Conservation (phyloP, 2,797 vertebrate genomes). For the Arvicola amphibius region DNA sequence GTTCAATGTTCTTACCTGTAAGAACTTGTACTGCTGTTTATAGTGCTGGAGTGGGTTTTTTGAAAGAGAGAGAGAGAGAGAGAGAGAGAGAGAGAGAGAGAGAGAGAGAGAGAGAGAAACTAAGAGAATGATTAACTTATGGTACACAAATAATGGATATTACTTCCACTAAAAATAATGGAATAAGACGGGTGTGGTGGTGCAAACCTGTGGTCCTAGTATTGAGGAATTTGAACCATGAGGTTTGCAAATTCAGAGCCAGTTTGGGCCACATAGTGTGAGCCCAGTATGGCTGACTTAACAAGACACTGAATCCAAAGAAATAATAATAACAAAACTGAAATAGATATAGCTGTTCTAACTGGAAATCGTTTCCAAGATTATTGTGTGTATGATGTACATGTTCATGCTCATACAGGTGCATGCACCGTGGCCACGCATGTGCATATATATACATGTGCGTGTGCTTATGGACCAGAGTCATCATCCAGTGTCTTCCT, state of each 20-base stretch:
- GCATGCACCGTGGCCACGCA: neutral
- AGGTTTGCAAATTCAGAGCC: neutral
- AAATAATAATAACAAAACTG: neutral
- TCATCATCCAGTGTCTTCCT: neutral
- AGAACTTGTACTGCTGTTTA: neutral
- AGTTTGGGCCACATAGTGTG: neutral
- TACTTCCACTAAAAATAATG: constrained; percentile 34
- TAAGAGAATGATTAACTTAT: neutral
- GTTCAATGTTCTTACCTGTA: neutral
- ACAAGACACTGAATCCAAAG: neutral
- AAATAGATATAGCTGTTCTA: neutral
- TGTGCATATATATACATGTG: neutral
- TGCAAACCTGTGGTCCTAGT: neutral
- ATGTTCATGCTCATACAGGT: neutral
- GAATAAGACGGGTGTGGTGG: neutral
- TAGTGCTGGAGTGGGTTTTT: too few relatives aligned
- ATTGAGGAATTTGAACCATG: neutral
- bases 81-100: too few relatives aligned
- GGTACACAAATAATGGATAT: neutral
- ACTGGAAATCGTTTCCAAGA: neutral
- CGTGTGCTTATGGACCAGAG: neutral
- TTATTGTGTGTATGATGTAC: neutral
- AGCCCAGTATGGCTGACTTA: neutral
- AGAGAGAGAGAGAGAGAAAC: neutral
- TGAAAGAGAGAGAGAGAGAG: too few relatives aligned